phyloP scores from a whole-genome alignment of 1,140 invertebrate species.

The Sitophilus oryzae region DNA sequence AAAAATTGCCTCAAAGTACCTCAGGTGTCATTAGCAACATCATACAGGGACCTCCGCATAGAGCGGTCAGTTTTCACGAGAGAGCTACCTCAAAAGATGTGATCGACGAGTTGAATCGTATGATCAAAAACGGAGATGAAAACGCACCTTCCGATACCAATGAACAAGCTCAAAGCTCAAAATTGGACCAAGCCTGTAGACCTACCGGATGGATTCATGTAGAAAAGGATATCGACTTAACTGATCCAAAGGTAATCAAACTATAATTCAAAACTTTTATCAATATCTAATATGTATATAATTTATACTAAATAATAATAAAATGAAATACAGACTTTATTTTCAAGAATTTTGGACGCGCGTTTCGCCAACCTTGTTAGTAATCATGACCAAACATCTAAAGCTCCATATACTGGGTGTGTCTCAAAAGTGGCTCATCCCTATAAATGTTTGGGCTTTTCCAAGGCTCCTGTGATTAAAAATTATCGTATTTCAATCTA shows the following conservation, averaged over 20 bases:
- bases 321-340: too few species aligned
- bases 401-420: too few species aligned
- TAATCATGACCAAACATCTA: too few species aligned
- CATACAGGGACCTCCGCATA: constrained; percentile 44
- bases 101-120: constrained; percentile 68
- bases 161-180: constrained; percentile 37
- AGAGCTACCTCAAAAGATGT: constrained; percentile 67
- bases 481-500: too few species aligned
- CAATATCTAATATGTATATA: too few species aligned
- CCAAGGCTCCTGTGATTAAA: too few species aligned
- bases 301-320: too few species aligned
- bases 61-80: constrained; percentile 61
- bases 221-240: constrained; percentile 68
- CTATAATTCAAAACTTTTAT: too few species aligned
- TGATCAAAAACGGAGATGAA: constrained; percentile 58
- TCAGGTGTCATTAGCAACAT: constrained; percentile 43
- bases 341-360: too few species aligned
- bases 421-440: too few species aligned
- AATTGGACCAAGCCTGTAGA: constrained; percentile 57
- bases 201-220: constrained; percentile 73
- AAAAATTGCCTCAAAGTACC: constrained; percentile 34
- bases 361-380: too few species aligned
- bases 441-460: too few species aligned
- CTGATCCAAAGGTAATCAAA: constrained; percentile 71
- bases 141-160: constrained; percentile 36